Conservation (phyloP, 1,140 invertebrate species). For the Papilio aristodemus region DNA sequence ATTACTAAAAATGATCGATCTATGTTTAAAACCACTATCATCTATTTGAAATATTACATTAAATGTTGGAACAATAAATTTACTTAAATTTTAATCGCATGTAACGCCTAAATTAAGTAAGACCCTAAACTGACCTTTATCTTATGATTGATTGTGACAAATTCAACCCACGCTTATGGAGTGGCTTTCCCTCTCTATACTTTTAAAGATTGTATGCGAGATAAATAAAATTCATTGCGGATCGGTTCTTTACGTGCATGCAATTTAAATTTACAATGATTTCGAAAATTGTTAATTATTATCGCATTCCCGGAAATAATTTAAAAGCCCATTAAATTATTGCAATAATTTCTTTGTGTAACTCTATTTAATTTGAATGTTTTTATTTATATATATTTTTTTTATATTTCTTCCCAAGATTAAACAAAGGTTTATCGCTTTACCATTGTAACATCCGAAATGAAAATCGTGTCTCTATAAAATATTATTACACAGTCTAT, state of each 20-base stretch:
- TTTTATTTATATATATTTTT: too few species aligned
- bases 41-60: background rate
- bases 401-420: too few species aligned
- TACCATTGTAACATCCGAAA: too few species aligned
- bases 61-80: background rate
- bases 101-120: conserved; percentile 16
- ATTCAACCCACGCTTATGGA: conserved; percentile 25
- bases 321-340: background rate
- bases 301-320: conserved; percentile 17
- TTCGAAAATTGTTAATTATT: conserved; percentile 16
- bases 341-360: conserved; percentile 2
- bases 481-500: too few species aligned
- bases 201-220: conserved; percentile 27
- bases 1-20: too few species aligned
- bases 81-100: conserved; percentile 2
- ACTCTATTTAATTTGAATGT: too few species aligned
- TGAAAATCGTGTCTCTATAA: too few species aligned
- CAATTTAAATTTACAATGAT: conserved; percentile 30
- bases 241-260: conserved; percentile 30
- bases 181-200: conserved; percentile 23
- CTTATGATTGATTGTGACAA: conserved; percentile 36
- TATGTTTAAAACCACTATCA: background rate
- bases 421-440: too few species aligned
- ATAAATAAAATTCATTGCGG: conserved; percentile 30
- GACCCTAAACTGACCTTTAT: conserved; percentile 34